These are phyloP conservation scores for Diabrotica balteata DNA, from an alignment of 2,888 invertebrate genomes.

Conservation along the genomic window DNA sequence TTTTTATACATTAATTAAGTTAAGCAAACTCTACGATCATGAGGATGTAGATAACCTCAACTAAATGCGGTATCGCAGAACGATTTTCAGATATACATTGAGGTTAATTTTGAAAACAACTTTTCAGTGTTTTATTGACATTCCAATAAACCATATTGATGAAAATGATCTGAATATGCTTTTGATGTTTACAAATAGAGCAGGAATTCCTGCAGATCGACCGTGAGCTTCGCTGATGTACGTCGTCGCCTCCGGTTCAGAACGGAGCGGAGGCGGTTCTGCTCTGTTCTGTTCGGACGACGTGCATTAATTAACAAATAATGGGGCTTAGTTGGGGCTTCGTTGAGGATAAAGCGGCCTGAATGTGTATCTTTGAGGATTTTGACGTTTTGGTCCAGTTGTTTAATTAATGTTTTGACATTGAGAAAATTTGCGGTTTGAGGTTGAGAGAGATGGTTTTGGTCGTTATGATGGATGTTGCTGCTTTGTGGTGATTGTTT, in stretches of 20 bases:
- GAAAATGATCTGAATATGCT: too few species aligned
- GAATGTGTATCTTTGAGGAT: conserved; percentile 22
- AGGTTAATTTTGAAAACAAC: too few species aligned
- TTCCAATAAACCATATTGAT: too few species aligned
- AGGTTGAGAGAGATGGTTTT: not conserved
- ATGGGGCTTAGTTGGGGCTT: conserved; percentile 20
- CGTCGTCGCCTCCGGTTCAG: not conserved
- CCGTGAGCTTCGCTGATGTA: conserved; percentile 6
- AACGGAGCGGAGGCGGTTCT: not conserved
- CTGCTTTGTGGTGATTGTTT: not conserved
- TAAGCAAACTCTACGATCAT: too few species aligned
- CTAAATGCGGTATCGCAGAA: too few species aligned
- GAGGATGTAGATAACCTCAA: too few species aligned
- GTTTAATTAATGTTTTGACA: conserved; percentile 25
- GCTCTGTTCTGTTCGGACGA: conserved; percentile 11
- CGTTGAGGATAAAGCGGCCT: conserved; percentile 13
- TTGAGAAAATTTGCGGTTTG: conserved; percentile 19
- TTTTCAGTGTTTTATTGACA: too few species aligned
- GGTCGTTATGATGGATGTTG: not conserved
- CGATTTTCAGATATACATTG: too few species aligned
- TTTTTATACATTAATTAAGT: too few species aligned
- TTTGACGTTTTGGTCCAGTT: conserved; percentile 19
- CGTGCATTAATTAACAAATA: conserved; percentile 24
- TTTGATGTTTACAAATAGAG: too few species aligned
- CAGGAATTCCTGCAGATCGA: too few species aligned